These are phyloP conservation scores for Acanthosepion pharaonis DNA, from an alignment of 2,888 invertebrate genomes.

Conservation along the genomic window DNA sequence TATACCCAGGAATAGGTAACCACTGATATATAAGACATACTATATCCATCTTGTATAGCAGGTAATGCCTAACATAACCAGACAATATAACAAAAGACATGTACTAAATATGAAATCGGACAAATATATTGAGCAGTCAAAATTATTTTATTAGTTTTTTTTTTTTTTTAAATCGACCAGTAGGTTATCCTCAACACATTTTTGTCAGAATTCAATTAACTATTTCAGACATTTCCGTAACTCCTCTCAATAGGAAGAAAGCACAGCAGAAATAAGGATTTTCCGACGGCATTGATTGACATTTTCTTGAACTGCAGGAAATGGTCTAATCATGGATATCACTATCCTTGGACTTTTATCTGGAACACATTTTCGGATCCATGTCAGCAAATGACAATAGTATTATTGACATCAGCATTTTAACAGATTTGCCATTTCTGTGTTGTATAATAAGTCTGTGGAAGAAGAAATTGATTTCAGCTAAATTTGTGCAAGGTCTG, in stretches of 20 bases:
- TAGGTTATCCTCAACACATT: background rate
- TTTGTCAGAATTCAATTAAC: background rate
- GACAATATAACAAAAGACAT: too few relatives aligned
- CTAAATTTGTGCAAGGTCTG: background rate
- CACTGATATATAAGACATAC: too few relatives aligned
- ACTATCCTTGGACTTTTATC: background rate
- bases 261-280: background rate
- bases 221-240: background rate
- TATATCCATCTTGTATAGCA: too few relatives aligned
- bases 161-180: too few relatives aligned
- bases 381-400: background rate
- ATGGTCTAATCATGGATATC: background rate
- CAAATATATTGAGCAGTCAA: background rate
- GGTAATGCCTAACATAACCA: too few relatives aligned
- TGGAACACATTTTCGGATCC: background rate
- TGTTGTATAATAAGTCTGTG: background rate
- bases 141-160: background rate
- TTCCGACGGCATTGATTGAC: background rate
- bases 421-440: background rate
- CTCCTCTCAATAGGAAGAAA: background rate
- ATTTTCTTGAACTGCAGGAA: background rate
- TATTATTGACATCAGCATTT: background rate
- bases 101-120: background rate
- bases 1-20: too few relatives aligned
- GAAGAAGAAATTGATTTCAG: conserved; percentile 25